phyloP scores from a whole-genome alignment of 2,797 vertebrate genomes.

The Kryptolebias ocellatus region DNA sequence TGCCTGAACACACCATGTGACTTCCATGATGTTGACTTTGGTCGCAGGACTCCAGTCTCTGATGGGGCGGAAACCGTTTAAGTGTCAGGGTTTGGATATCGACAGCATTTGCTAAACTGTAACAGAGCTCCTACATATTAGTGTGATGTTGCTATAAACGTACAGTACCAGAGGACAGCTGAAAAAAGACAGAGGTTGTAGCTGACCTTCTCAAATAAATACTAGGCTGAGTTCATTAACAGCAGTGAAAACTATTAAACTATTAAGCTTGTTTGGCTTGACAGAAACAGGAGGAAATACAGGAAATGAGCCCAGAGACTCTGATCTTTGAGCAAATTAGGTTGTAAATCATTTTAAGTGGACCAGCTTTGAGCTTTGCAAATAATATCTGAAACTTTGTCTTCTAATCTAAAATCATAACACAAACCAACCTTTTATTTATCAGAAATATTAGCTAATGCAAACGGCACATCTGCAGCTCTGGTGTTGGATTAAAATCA shows the following conservation, averaged over 20 bases:
- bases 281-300: background rate
- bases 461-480: background rate
- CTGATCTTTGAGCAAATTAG: constrained; percentile 8
- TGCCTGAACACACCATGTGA: constrained; percentile 21
- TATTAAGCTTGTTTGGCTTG: background rate
- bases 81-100: constrained; percentile 23
- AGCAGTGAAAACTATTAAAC: constrained; percentile 5
- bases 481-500: background rate
- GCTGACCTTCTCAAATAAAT: constrained; percentile 6
- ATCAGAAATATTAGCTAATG: constrained; percentile 1
- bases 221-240: constrained; percentile 1
- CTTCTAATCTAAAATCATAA: too few relatives aligned
- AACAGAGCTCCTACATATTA: constrained; percentile 23
- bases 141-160: constrained; percentile 12
- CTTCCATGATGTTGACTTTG: constrained; percentile 11
- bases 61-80: constrained; percentile 11
- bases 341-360: background rate
- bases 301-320: background rate
- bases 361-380: too few relatives aligned
- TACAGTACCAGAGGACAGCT: background rate
- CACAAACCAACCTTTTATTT: background rate
- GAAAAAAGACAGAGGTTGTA: constrained; percentile 16
- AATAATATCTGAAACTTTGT: too few relatives aligned
- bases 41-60: constrained; percentile 5
- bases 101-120: constrained; percentile 40